Percentiles rank a stretch among this genome's conserved stretches.
These are phyloP conservation scores for Drosophila nr. perissopoda DNA, from an alignment of 2,888 invertebrate species.

Conservation along the genomic window DNA sequence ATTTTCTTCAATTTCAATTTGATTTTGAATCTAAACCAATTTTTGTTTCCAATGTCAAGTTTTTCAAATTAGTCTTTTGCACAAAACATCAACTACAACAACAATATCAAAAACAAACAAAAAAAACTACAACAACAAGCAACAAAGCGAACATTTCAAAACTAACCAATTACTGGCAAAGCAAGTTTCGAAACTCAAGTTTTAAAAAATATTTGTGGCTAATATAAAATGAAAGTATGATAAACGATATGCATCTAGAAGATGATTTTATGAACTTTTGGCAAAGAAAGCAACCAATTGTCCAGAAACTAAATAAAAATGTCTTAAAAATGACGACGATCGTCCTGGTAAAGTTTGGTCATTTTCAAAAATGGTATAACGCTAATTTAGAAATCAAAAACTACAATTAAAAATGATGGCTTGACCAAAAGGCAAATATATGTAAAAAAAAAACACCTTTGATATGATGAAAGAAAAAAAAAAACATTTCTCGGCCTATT, in stretches of 20 bases:
- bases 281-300: conserved; percentile 22
- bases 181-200: conserved; percentile 68
- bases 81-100: conserved; percentile 62
- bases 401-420: conserved; percentile 47
- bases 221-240: conserved; percentile 51
- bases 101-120: conserved; percentile 32
- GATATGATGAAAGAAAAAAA: conserved; percentile 24
- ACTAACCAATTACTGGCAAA: conserved; percentile 58
- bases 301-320: conserved; percentile 22
- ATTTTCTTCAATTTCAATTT: conserved; percentile 33
- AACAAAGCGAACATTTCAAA: conserved; percentile 50
- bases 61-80: conserved; percentile 51
- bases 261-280: conserved; percentile 46
- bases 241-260: conserved; percentile 44
- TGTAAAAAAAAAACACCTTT: conserved; percentile 32
- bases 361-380: conserved; percentile 16
- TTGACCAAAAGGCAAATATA: conserved; percentile 47
- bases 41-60: conserved; percentile 39
- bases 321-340: conserved; percentile 21
- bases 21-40: conserved; percentile 79
- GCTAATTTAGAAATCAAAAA: conserved; percentile 43
- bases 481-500: conserved; percentile 61
- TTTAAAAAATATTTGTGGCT: conserved; percentile 68
- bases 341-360: conserved; percentile 54
- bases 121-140: conserved; percentile 37